These are phyloP conservation scores for Andricus grossulariae DNA, from an alignment of 1,140 invertebrate genomes.

Conservation along the genomic window DNA sequence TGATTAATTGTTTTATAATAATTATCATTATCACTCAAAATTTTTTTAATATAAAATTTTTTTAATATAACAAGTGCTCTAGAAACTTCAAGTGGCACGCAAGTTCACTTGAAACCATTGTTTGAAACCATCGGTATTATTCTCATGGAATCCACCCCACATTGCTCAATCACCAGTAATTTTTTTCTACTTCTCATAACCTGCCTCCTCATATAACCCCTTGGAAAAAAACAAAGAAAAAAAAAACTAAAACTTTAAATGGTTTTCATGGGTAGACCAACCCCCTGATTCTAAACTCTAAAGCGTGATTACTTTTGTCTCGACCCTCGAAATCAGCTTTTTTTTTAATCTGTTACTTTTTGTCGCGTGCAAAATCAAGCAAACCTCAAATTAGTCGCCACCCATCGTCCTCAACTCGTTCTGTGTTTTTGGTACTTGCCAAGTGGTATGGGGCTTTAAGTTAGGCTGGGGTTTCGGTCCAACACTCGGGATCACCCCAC, in stretches of 20 bases:
- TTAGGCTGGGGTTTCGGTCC: slow-evolving; percentile 11
- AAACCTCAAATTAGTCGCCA: slow-evolving; percentile 66
- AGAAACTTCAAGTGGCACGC: background rate
- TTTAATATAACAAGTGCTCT: too few species aligned
- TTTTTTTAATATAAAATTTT: too few species aligned
- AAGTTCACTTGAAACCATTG: background rate
- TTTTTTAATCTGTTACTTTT: slow-evolving; percentile 58
- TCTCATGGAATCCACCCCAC: background rate
- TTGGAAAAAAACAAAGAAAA: slow-evolving; percentile 8
- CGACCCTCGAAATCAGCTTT: slow-evolving; percentile 55
- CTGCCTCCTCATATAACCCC: background rate
- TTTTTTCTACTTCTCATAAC: slow-evolving; percentile 16
- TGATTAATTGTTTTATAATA: too few species aligned
- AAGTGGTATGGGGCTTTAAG: background rate
- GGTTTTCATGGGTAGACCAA: slow-evolving; percentile 40
- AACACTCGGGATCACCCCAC: slow-evolving; percentile 21
- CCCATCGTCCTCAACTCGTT: slow-evolving; percentile 42
- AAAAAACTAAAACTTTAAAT: slow-evolving; percentile 28
- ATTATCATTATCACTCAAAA: too few species aligned
- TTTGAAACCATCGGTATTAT: background rate
- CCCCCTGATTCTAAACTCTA: slow-evolving; percentile 42
- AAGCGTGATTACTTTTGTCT: slow-evolving; percentile 37
- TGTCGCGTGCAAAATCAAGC: slow-evolving; percentile 65
- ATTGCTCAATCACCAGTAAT: slow-evolving; percentile 10
- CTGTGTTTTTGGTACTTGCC: background rate